phyloP scores from a whole-genome alignment of 1,140 invertebrate genomes.

The Lasaia peninsularis region DNA sequence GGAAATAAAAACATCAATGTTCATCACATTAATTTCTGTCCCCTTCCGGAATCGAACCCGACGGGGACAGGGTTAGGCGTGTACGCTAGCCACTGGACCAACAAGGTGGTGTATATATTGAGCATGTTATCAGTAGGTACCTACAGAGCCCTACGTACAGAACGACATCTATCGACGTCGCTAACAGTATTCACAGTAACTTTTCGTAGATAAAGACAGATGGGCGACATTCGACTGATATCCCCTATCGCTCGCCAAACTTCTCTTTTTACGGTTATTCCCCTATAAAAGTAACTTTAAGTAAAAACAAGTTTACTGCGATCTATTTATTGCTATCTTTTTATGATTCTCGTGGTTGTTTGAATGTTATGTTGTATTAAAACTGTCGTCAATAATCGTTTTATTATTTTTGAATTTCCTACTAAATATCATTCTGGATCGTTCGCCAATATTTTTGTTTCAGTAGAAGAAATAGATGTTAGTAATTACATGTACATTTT shows the following conservation, averaged over 20 bases:
- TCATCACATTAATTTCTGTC: too few species aligned
- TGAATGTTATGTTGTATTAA: slow-evolving; percentile 5
- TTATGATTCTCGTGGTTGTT: slow-evolving; percentile 42
- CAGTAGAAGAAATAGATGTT: too few species aligned
- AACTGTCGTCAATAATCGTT: neutral
- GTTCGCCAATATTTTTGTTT: too few species aligned
- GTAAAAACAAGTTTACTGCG: slow-evolving; percentile 71
- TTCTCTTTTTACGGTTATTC: slow-evolving; percentile 67
- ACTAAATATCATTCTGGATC: neutral
- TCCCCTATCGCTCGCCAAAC: slow-evolving; percentile 54
- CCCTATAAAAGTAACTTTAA: slow-evolving; percentile 65
- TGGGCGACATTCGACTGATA: slow-evolving; percentile 44
- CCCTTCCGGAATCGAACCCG: too few species aligned
- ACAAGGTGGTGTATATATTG: too few species aligned
- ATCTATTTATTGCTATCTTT: slow-evolving; percentile 55
- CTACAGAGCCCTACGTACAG: neutral
- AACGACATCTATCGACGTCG: neutral
- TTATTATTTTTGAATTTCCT: neutral
- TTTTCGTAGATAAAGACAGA: slow-evolving; percentile 44
- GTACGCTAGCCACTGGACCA: too few species aligned
- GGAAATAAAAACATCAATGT: too few species aligned
- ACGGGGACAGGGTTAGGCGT: too few species aligned
- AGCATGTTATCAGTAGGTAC: neutral
- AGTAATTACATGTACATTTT: too few species aligned
- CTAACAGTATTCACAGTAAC: slow-evolving; percentile 20